A percentile compares a stretch with the other conserved stretches of the same genome.
Conservation (phyloP, 1,140 invertebrate genomes). For the Drosophila pseudoobscura region DNA sequence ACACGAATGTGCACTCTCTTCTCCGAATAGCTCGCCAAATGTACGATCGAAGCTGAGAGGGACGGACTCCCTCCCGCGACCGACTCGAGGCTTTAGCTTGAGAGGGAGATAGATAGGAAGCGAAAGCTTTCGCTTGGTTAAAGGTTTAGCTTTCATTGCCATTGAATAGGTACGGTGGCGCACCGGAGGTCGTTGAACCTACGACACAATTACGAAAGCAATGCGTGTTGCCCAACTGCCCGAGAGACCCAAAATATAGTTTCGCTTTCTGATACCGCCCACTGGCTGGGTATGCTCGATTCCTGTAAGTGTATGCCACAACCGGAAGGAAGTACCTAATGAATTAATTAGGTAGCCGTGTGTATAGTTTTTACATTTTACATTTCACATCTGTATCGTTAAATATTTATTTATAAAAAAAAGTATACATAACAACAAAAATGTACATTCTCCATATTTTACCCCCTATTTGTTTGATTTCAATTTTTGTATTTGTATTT, state of each 20-base stretch:
- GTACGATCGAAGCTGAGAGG: slow-evolving; percentile 7
- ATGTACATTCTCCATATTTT: no score
- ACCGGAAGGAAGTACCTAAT: no score
- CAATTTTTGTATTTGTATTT: no score
- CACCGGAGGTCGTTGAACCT: slow-evolving; percentile 23
- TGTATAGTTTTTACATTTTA: no score
- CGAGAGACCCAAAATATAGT: slow-evolving; percentile 45
- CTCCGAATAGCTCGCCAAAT: slow-evolving; percentile 27
- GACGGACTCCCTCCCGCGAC: no score
- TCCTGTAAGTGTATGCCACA: neutral
- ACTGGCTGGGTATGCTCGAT: slow-evolving; percentile 4
- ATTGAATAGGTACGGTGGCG: slow-evolving; percentile 14
- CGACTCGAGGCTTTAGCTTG: slow-evolving; percentile 11
- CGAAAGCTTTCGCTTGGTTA: slow-evolving; percentile 21
- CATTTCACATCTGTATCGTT: no score
- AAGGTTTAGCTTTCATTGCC: slow-evolving; percentile 46
- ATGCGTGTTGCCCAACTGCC: slow-evolving; percentile 39
- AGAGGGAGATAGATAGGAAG: neutral
- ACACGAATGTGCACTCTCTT: slow-evolving; percentile 13
- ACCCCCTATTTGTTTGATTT: no score
- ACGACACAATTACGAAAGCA: slow-evolving; percentile 34
- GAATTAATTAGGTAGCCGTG: no score
- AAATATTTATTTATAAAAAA: no score
- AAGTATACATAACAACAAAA: no score
- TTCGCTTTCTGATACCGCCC: slow-evolving; percentile 37